Evolutionary conservation across 2,797 vertebrate species (phyloP).

Genomic region (Acridotheres tristis): DNA sequence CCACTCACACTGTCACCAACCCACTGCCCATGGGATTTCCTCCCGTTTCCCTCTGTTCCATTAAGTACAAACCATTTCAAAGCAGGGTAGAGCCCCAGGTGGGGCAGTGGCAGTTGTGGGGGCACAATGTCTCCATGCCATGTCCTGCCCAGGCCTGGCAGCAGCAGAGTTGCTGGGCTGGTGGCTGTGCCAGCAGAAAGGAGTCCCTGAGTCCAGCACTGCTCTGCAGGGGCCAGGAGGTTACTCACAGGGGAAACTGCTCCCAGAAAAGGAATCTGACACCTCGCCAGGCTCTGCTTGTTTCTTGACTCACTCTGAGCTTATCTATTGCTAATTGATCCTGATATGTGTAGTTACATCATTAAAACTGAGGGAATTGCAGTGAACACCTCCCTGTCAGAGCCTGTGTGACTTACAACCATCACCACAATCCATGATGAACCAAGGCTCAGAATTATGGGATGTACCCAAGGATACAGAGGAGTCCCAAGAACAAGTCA

Average conservation of each 20-base stretch:
- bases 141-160: not conserved
- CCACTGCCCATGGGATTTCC: not conserved
- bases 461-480: not conserved
- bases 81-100: not conserved
- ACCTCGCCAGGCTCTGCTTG: not conserved
- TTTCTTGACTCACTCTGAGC: not conserved
- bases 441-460: not conserved
- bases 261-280: not conserved
- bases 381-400: not conserved
- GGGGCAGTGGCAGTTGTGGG: not conserved
- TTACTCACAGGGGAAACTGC: not conserved
- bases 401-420: not conserved
- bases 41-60: not conserved
- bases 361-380: not conserved
- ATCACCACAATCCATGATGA: rapidly evolving
- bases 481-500: not conserved
- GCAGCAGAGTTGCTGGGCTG: not conserved
- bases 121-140: not conserved
- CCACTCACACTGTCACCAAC: not conserved
- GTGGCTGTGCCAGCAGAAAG: not conserved
- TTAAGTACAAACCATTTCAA: not conserved
- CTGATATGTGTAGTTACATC: not conserved
- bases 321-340: not conserved
- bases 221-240: not conserved
- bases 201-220: rapidly evolving